Conservation (phyloP, 2,113 vertebrate species). For the Actenoides hombroni region DNA sequence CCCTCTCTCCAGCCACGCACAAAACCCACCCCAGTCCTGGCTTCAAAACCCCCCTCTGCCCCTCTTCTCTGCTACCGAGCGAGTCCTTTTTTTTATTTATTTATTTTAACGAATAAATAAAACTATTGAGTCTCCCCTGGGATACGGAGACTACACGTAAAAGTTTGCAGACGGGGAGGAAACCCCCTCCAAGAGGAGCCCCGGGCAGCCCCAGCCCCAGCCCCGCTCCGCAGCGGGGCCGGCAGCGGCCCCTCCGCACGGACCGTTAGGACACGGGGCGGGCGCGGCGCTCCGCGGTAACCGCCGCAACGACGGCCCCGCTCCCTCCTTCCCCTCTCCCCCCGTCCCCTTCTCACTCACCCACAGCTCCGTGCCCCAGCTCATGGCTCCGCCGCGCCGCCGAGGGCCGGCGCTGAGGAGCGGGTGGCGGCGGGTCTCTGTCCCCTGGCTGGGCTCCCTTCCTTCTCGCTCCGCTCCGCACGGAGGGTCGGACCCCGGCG, state of each 20-base stretch:
- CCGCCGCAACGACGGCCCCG: neutral
- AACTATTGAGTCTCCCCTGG: neutral
- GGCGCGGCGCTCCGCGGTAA: neutral
- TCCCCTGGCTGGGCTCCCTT: neutral
- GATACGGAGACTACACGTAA: neutral
- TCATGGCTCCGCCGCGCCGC: constrained; percentile 71
- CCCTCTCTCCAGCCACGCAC: neutral
- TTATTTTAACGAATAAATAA: neutral
- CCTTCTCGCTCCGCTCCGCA: neutral
- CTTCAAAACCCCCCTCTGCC: neutral
- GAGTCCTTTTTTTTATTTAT: no score
- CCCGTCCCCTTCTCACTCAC: constrained; percentile 58
- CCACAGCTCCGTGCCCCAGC: constrained; percentile 82
- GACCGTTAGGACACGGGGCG: constrained; percentile 6
- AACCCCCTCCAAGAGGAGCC: no score
- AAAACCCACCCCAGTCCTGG: neutral
- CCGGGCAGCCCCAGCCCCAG: neutral
- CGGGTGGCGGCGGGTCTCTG: neutral
- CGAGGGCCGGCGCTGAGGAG: constrained; percentile 35
- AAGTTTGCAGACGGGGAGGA: neutral
- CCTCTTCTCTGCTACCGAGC: accelerated
- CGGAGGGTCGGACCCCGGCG: neutral
- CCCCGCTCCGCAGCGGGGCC: neutral
- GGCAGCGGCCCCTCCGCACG: neutral
- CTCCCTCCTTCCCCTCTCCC: neutral